phyloP scores from a whole-genome alignment of 2,113 vertebrate species.

The Engraulis encrasicolus region DNA sequence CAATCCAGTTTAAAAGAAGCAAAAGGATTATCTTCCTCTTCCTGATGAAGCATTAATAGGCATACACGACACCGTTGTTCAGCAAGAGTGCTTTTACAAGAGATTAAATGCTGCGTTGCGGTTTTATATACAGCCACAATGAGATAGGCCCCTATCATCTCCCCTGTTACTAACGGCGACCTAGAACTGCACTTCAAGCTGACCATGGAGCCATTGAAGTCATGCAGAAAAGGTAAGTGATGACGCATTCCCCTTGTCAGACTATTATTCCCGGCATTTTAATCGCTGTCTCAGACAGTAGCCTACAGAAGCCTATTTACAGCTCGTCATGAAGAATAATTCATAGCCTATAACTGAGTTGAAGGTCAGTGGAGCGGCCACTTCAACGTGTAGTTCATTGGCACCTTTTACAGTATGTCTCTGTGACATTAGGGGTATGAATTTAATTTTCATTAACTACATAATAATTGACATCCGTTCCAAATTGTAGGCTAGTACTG shows the following conservation, averaged over 20 bases:
- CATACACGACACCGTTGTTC: conserved; percentile 1
- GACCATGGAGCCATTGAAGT: conserved; percentile 74
- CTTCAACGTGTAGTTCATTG: too few species aligned
- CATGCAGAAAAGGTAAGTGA: conserved; percentile 64
- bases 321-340: not conserved
- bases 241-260: not conserved
- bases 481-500: not conserved
- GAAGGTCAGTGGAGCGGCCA: too few species aligned
- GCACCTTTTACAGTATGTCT: too few species aligned
- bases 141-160: conserved; percentile 28
- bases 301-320: not conserved
- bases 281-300: not conserved
- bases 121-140: conserved; percentile 16
- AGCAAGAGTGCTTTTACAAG: conserved; percentile 32
- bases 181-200: conserved; percentile 79
- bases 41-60: not conserved
- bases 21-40: conserved; percentile 18
- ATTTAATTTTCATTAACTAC: too few species aligned
- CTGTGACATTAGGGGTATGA: too few species aligned
- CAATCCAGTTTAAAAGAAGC: conserved; percentile 13
- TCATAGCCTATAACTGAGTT: not conserved
- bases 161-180: conserved; percentile 54
- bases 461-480: not conserved
- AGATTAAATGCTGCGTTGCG: not conserved
- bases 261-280: not conserved